Percentiles rank a stretch among this genome's conserved stretches.
Conservation (phyloP, 2,113 vertebrate genomes). For the Circaetus cinerascens region DNA sequence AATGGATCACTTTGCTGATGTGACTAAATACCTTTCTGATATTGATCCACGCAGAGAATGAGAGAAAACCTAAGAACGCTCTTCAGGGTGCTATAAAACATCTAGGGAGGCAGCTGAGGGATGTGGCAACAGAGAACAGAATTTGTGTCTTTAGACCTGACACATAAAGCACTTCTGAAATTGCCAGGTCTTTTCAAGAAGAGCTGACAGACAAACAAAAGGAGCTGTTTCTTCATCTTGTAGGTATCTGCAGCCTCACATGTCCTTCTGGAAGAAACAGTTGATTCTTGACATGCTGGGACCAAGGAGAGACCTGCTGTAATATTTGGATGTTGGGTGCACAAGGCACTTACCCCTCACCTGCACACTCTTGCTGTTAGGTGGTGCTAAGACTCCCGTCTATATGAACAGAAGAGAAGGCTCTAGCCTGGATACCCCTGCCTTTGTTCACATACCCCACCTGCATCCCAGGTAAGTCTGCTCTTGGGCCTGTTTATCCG, state of each 20-base stretch:
- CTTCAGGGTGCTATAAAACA: not conserved
- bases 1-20: constrained; percentile 32
- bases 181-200: not conserved
- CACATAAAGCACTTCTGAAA: not conserved
- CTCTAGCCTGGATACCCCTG: not conserved
- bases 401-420: not conserved
- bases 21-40: constrained; percentile 29
- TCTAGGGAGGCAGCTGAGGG: not conserved
- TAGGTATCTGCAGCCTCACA: not conserved
- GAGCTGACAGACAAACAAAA: not conserved
- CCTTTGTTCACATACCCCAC: not conserved
- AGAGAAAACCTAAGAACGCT: not conserved
- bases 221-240: not conserved
- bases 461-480: not conserved
- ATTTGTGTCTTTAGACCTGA: not conserved
- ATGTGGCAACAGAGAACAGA: not conserved
- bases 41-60: not conserved
- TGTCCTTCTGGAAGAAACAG: not conserved
- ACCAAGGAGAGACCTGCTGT: not conserved
- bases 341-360: not conserved
- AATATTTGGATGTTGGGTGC: not conserved
- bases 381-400: not conserved
- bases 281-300: not conserved
- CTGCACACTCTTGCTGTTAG: not conserved
- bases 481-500: not conserved